These are phyloP conservation scores for Remorina albescens DNA, from an alignment of 2,797 vertebrate genomes.

Conservation along the genomic window DNA sequence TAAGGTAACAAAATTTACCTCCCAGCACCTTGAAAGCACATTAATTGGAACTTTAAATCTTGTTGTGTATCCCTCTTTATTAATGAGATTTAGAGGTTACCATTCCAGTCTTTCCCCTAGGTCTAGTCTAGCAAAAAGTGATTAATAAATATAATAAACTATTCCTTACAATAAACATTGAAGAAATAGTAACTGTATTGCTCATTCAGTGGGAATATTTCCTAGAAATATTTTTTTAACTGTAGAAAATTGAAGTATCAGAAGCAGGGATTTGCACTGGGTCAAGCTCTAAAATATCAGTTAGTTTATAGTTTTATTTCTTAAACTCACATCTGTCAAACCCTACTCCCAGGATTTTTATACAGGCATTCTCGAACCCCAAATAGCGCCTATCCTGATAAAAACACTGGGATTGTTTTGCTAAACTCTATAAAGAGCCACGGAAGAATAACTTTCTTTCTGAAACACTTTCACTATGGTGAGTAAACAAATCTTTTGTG, in stretches of 20 bases:
- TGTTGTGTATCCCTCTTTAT: background rate
- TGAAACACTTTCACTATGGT: background rate
- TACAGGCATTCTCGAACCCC: background rate
- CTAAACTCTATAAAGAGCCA: background rate
- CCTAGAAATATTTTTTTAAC: background rate
- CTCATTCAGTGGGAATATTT: background rate
- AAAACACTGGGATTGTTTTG: background rate
- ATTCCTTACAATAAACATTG: background rate
- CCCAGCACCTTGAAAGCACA: background rate
- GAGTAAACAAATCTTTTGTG: slow-evolving; percentile 5
- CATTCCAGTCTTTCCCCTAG: background rate
- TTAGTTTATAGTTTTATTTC: background rate
- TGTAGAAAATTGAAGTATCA: background rate
- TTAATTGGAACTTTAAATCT: background rate
- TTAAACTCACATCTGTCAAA: background rate
- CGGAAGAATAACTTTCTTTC: background rate
- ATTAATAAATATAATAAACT: background rate
- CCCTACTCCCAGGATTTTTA: background rate
- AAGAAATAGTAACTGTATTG: background rate
- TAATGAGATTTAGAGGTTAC: background rate
- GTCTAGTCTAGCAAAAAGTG: no score
- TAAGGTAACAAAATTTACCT: background rate
- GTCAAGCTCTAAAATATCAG: background rate
- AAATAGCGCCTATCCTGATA: background rate
- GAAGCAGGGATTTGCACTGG: background rate